Evolutionary conservation across 2,888 invertebrate genomes (phyloP), one percentile per base, ranked within the genome.

Genomic region (Danaus chrysippus): DNA sequence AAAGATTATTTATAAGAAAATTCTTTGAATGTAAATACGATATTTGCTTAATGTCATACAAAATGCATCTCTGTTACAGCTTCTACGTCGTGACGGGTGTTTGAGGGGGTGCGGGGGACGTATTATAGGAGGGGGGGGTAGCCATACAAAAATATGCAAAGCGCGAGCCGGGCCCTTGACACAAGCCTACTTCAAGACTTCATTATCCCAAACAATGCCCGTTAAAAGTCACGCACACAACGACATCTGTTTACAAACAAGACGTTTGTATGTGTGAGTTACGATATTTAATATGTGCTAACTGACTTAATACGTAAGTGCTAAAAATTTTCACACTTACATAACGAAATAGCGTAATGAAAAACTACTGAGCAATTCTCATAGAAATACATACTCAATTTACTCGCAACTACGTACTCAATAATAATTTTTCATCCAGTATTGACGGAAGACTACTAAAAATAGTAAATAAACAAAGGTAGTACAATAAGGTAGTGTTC

Each of bases 191-290:
- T 82, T 80, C 82, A 84, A 83, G 78, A 81, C 82, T 82, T 83
- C 84, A 82, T 83, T 82, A 84, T 75, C 69, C 76, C 73, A 73
- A 78, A 83, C 80, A 81, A 80, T 79, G 74, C 74, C 75, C 74
- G 74, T 76, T 74, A 76, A 75, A 73, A 74, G 73, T 73, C 68
- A 66, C 74, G 71, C 74, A 73, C 75, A 73, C 67, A 70, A 54
- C 64, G 67, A 75, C 77, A 76, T 73, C 76, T 86, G 86, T 86
- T 86, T 83, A 87, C 86, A 84, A 86, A 87, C 84, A 86, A 81
- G 79, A 87, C 86, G 87, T 88, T 88, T 86, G 79, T 73, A 68
- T 70, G 71, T 75, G 84, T 83, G 85, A 57, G 69, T 64, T 55
- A 56, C 77, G 79, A 10, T 1, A 19, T 57, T 11, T 12, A 23